A percentile compares a stretch with the other conserved stretches of the same genome.
phyloP scores from a whole-genome alignment of 2,113 vertebrate genomes.

The Cyanoramphus novaezelandiae region DNA sequence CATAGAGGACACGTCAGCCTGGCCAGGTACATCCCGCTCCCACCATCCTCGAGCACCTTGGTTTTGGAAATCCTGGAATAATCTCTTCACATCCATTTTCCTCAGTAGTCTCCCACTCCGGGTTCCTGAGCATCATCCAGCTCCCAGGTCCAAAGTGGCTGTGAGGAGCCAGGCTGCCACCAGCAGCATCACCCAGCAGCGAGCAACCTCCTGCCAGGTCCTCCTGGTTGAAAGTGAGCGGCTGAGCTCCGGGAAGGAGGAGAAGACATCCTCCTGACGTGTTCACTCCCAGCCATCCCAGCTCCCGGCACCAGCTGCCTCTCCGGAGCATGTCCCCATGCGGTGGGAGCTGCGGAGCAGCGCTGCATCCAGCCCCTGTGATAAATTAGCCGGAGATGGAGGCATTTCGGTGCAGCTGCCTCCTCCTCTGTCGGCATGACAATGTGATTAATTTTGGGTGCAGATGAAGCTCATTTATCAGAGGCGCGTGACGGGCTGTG shows the following conservation, averaged over 20 bases:
- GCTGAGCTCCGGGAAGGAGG: neutral
- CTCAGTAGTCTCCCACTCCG: neutral
- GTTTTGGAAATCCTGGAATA: neutral
- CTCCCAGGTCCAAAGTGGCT: neutral
- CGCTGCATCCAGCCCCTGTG: neutral
- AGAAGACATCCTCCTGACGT: neutral
- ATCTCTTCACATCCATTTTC: neutral
- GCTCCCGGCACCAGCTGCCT: neutral
- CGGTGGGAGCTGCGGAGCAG: neutral
- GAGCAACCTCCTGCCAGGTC: neutral
- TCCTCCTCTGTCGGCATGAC: conserved; percentile 59
- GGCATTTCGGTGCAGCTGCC: conserved; percentile 48
- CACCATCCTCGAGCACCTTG: fast-evolving
- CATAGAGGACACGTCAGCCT: neutral
- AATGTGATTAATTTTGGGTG: conserved; percentile 68
- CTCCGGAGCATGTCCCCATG: neutral
- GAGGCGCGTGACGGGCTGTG: neutral
- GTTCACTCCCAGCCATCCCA: fast-evolving
- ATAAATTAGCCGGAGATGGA: conserved; percentile 62
- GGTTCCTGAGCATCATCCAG: neutral
- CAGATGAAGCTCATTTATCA: conserved; percentile 66
- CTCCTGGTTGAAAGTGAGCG: neutral
- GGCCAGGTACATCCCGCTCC: neutral
- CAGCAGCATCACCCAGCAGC: neutral
- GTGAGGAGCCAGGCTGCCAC: neutral